Evolutionary conservation across 2,888 invertebrate species (phyloP), one percentile per base, ranked within the genome.

Genomic region (Miltochrista miniata): DNA sequence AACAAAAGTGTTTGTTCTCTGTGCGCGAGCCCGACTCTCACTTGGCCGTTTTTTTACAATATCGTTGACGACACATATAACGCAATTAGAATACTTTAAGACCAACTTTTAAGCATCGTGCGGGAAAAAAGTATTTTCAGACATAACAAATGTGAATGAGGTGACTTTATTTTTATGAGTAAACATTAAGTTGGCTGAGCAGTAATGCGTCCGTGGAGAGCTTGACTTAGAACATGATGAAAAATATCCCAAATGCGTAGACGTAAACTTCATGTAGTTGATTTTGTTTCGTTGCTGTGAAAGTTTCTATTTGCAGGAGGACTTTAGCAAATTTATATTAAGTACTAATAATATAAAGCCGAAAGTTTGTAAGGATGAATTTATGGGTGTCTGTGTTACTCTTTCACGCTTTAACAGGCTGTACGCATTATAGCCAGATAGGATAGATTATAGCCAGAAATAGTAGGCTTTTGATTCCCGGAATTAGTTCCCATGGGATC

Each of bases 221-320:
- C 45, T 53, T 40, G 56, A 54, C 64, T 48, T 48, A 45, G 58
- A 53, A 61, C 51, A 56, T 59, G 51, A 60, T 62, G 60, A 54
- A 54, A 58, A 52, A 61, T 56, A 61, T 56, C 66, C 13, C 44
- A 24, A 44, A 71, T 74, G 63, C 70, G 64, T 55, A 47, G 70
- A 64, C 60, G 64, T 57, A 64, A 83, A 85, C 81, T 85, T 83
- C 83, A n/a, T n/a, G n/a, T n/a, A n/a, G n/a, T n/a, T n/a, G n/a
- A n/a, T 68, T 61, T 68, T 61, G 5, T 24, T 24, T n/a, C n/a
- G n/a, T 24, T 24, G 18, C 5, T 24, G 18, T 24, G 5, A 24
- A 24, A 24, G 5, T 24, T 24, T 24, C 3, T 4, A 24, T 24
- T 2, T 24, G 18, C 61, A 65, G 66, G 66, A 51, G 59, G 57